Base-by-base conservation (phyloP, 1,140 invertebrate genomes). In the Harlomillsia oculata region DNA sequence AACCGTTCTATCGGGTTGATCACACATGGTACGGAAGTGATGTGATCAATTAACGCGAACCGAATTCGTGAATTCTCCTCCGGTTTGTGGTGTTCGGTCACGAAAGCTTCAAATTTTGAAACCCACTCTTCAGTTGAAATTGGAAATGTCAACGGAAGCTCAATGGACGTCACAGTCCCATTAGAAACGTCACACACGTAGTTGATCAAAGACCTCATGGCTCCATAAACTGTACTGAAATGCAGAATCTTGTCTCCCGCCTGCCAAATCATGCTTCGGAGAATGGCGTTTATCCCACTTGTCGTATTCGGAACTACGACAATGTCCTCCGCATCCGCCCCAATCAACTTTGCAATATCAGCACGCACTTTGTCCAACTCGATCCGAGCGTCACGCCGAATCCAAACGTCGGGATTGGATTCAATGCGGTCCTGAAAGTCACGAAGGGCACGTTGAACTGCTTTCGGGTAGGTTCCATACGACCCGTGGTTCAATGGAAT, bases 221-320 rank as follows among this genome's bases (percentile, higher is more conserved):
- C 25, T 14, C 20, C 23, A 34, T 63, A 63, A 21, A 53, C 50
- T 8, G 56, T 63, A 28, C 26, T 53, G 18, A 59, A 43, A 20
- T 52, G 44, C 3, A 63, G 40, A 37, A 63, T 63, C 11, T 29
- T 30, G 1, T 59, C 56, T 1, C 53, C 53, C 3, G 4, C 6
- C 5, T 37, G 2, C 18, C 52, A 63, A 0, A 53, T 20, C 14
- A 59, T 21, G 26, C 56, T 63, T 20, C 61, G 45, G 2, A 63
- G 49, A 29, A 63, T 53, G 1, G 61, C 61, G 20, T 59, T 63
- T 34, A 63, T 63, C 5, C 56, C 61, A 21, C 46, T 26, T 0
- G 61, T 63, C 16, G 56, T 51, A 36, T 63, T 63, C 8, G 61
- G 61, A 8, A 63, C 39, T 5, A 63, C 28, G 14, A 63, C 61